These are phyloP conservation scores for Loriculus beryllinus DNA, from an alignment of 2,797 vertebrate genomes.

Conservation along the genomic window DNA sequence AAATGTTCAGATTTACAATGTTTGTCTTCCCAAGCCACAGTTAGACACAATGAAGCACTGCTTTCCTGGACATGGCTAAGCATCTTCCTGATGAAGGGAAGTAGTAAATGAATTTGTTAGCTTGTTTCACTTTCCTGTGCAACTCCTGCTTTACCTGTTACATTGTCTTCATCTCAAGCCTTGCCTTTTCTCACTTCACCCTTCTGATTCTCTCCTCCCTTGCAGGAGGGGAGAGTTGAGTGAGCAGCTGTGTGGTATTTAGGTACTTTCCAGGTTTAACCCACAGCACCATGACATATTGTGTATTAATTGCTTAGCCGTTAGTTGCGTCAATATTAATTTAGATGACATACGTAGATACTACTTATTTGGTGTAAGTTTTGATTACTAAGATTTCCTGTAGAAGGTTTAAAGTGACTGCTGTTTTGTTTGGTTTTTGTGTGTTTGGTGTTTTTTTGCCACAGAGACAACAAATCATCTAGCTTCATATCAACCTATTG, in stretches of 20 bases:
- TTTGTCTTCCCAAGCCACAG: neutral
- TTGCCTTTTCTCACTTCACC: neutral
- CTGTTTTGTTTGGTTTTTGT: neutral
- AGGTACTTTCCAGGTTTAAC: neutral
- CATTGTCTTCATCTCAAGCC: neutral
- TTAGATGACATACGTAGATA: neutral
- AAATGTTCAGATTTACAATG: rapidly evolving
- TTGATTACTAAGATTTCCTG: neutral
- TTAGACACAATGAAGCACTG: neutral
- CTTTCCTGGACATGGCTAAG: neutral
- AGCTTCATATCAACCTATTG: conserved; percentile 84
- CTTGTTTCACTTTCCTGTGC: neutral
- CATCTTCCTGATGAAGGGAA: neutral
- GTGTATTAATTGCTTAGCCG: neutral
- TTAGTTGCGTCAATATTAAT: neutral
- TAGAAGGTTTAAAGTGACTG: neutral
- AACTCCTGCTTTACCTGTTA: neutral
- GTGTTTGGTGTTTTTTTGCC: neutral
- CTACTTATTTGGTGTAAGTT: neutral
- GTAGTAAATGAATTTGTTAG: neutral
- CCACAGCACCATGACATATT: neutral
- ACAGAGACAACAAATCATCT: conserved; percentile 81
- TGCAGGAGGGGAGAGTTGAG: too few species aligned
- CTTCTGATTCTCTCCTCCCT: neutral
- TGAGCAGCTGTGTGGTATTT: neutral